Conservation (phyloP, 2,888 invertebrate genomes). For the Amblyteles armatorius region DNA sequence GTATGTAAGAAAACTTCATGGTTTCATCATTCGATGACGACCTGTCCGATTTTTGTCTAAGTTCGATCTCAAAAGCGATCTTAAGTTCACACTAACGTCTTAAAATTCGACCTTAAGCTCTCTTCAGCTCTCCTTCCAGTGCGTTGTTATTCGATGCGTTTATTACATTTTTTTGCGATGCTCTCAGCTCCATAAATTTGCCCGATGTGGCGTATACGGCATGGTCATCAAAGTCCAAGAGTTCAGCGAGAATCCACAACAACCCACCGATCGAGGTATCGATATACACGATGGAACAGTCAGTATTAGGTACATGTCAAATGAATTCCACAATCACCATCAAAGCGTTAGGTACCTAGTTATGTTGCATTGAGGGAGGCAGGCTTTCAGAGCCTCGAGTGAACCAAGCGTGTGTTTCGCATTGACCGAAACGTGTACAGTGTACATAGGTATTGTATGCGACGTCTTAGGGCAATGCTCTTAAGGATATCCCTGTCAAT, state of each 20-base stretch:
- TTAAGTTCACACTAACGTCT: too few relatives aligned
- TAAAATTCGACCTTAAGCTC: neutral
- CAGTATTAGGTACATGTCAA: neutral
- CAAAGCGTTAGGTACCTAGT: neutral
- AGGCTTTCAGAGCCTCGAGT: neutral
- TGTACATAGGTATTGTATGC: neutral
- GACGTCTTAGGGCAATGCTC: neutral
- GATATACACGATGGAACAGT: neutral
- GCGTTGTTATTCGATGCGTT: too few relatives aligned
- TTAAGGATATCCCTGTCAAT: neutral
- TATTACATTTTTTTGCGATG: too few relatives aligned
- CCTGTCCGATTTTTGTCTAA: too few relatives aligned
- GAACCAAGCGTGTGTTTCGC: slow-evolving; percentile 1
- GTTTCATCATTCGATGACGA: neutral
- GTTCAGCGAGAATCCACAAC: neutral
- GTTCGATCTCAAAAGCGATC: too few relatives aligned
- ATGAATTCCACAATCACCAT: neutral
- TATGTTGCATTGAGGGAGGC: neutral
- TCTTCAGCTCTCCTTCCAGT: neutral
- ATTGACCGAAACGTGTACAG: neutral
- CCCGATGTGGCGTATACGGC: neutral
- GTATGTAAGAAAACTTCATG: neutral
- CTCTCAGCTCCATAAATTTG: neutral
- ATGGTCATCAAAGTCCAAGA: neutral
- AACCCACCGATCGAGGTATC: neutral